These are phyloP conservation scores for Athetis lepigone DNA, from an alignment of 2,888 invertebrate genomes.

Conservation along the genomic window DNA sequence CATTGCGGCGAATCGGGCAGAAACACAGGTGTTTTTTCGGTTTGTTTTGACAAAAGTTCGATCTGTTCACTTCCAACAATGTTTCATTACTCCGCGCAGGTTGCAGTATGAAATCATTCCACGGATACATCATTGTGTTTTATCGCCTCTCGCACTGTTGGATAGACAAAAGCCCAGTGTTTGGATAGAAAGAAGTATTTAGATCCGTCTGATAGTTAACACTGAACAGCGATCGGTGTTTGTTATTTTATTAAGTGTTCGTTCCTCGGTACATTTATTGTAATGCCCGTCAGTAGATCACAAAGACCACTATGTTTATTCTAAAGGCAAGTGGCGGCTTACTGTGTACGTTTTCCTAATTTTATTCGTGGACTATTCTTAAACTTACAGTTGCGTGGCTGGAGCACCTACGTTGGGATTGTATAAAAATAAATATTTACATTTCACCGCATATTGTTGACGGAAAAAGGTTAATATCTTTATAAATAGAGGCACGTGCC, in stretches of 20 bases:
- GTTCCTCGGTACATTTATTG: constrained; percentile 84
- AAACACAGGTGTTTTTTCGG: constrained; percentile 45
- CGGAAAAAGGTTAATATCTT: constrained; percentile 85
- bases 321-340: constrained; percentile 73
- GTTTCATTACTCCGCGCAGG: constrained; percentile 47
- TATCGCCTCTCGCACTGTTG: constrained; percentile 74
- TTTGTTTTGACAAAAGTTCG: constrained; percentile 63
- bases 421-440: constrained; percentile 85
- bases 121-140: constrained; percentile 71
- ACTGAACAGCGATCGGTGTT: constrained; percentile 82
- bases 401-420: constrained; percentile 70
- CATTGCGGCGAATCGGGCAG: constrained; percentile 27
- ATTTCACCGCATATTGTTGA: constrained; percentile 82
- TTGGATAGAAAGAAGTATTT: constrained; percentile 83
- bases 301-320: constrained; percentile 80
- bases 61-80: constrained; percentile 56
- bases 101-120: constrained; percentile 56
- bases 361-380: constrained; percentile 73
- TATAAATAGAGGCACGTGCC: constrained; percentile 74
- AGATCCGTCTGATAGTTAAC: constrained; percentile 77
- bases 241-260: constrained; percentile 86
- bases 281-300: constrained; percentile 80
- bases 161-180: constrained; percentile 86
- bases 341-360: constrained; percentile 66
- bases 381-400: constrained; percentile 61